Evolutionary conservation across 30 jellyfish, hydroid and myxozoan genomes (phyloP).

Genomic region (Nemopilema nomurai): DNA sequence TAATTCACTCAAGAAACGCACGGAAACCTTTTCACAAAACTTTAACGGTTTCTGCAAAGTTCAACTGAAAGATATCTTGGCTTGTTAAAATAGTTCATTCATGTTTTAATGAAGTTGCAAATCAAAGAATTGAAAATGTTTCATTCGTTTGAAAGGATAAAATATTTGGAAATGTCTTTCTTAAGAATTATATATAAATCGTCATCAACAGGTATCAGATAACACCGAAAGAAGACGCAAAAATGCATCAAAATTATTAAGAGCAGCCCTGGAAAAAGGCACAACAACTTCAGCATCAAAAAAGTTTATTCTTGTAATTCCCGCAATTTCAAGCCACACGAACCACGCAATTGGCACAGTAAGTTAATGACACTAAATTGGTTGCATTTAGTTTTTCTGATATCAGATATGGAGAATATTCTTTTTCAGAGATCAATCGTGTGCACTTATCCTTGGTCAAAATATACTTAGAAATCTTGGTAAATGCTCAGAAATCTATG

Average conservation of each 20-base stretch:
- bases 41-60: not conserved
- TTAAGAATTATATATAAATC: too few relatives aligned
- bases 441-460: not conserved
- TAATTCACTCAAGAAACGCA: not conserved
- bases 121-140: too few relatives aligned
- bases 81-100: not conserved
- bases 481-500: not conserved
- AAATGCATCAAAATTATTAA: not conserved
- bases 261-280: not conserved
- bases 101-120: not conserved
- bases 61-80: not conserved
- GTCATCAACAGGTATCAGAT: not conserved
- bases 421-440: not conserved
- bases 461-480: not conserved
- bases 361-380: not conserved
- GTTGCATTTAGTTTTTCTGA: not conserved
- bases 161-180: too few relatives aligned
- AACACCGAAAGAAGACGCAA: slow-evolving; percentile 21
- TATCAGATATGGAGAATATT: not conserved
- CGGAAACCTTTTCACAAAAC: not conserved
- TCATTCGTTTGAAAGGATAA: too few relatives aligned
- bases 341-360: slow-evolving; percentile 10
- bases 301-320: not conserved
- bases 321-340: not conserved
- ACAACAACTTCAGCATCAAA: not conserved